Percentiles rank a stretch among this genome's conserved stretches.
These are phyloP conservation scores for Trissolcus japonicus DNA, from an alignment of 2,888 invertebrate species.

Conservation along the genomic window DNA sequence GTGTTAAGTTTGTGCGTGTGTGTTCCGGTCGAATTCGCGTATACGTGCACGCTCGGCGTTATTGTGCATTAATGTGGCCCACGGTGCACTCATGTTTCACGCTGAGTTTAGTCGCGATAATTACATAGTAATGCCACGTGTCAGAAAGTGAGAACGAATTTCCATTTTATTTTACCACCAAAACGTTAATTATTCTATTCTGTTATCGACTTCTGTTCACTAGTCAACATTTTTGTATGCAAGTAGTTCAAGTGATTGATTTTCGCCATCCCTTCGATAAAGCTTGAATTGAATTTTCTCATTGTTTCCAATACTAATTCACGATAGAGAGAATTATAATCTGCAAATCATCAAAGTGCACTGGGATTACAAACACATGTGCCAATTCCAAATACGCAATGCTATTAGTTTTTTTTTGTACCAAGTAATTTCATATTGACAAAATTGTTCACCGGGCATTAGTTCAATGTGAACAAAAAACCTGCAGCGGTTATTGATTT, in stretches of 20 bases:
- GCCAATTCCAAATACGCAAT: too few species aligned
- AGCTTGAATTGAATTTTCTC: too few species aligned
- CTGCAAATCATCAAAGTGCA: too few species aligned
- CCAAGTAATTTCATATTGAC: too few species aligned
- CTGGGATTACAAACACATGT: too few species aligned
- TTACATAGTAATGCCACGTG: constrained; percentile 31
- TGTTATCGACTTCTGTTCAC: constrained; percentile 36
- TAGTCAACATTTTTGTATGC: constrained; percentile 15
- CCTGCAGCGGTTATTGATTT: too few species aligned
- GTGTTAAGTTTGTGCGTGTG: constrained; percentile 1
- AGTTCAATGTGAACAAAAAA: too few species aligned
- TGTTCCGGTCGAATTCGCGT: not conserved
- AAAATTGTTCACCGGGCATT: too few species aligned
- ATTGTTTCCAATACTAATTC: too few species aligned
- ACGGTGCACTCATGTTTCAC: constrained; percentile 5
- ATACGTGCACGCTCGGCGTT: constrained; percentile 3
- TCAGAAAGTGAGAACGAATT: constrained; percentile 34
- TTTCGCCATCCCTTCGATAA: not conserved
- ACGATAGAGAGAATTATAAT: too few species aligned
- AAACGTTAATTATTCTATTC: constrained; percentile 38
- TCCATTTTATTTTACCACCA: constrained; percentile 33
- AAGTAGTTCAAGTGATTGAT: constrained; percentile 32
- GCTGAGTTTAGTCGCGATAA: constrained; percentile 31
- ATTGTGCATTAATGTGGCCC: constrained; percentile 16
- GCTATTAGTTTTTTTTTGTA: too few species aligned